Evolutionary conservation across 2,888 invertebrate species (phyloP), one percentile per base, ranked within the genome.

Genomic region (Unio delphinus): DNA sequence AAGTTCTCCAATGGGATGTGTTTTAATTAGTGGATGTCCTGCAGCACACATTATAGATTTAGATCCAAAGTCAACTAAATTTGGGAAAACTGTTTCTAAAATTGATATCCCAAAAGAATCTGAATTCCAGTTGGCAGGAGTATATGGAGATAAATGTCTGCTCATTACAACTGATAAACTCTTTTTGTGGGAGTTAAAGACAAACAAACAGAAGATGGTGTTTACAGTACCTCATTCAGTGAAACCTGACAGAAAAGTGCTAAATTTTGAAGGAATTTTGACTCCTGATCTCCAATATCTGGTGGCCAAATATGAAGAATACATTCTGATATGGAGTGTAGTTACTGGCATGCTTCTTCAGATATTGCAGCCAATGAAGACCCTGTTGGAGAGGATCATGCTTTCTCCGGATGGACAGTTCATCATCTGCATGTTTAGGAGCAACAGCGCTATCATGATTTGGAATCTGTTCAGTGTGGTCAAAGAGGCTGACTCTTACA

Each of bases 291-390:
- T 63, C 6, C 67, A 65, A 6, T 64, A 71, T 17, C 69, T 83
- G n/a, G 55, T 83, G 20, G 75, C 76, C 6, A 78, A 69, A 8
- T 82, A 78, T 68, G 81, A 80, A 61, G 73, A 74, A 20, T 64
- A 78, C 63, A 62, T 80, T 55, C 63, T 82, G 3, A n/a, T 78
- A 5, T 81, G 76, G 75, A 74, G 76, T 61, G 69, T 70, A 4
- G 56, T 61, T 18, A 69, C 74, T 15, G 75, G 79, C 3, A 70
- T 69, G 23, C 45, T 79, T 4, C 26, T 76, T 3, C 68, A 73
- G 56, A 69, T 65, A 11, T 72, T 75, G 54, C 75, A 78, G 66
- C 74, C 78, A 23, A 74, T 76, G 34, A 72, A 72, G 58, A 75
- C 79, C 17, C 62, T 69, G 30, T 60, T 76, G 3, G 59, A 61